Evolutionary conservation across 2,113 vertebrate genomes (phyloP).

Genomic region (Miniopterus natalensis): DNA sequence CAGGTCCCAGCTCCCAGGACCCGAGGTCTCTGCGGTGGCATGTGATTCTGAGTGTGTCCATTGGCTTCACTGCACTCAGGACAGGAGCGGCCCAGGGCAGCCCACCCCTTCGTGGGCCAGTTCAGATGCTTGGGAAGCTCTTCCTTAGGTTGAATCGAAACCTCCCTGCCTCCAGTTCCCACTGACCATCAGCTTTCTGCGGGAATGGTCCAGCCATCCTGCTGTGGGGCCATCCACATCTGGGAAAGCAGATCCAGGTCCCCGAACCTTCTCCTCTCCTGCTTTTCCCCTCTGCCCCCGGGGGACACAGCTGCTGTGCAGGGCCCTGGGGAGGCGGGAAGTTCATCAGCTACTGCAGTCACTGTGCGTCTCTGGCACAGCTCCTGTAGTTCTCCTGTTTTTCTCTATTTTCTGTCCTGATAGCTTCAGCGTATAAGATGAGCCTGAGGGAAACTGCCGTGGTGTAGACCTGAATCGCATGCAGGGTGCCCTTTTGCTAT

Average conservation of each 20-base stretch:
- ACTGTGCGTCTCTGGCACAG: neutral
- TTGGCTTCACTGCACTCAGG: neutral
- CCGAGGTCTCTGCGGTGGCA: neutral
- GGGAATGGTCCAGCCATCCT: neutral
- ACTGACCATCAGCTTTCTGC: neutral
- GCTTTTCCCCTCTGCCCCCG: neutral
- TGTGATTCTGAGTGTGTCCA: neutral
- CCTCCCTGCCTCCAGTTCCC: neutral
- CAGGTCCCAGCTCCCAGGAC: neutral
- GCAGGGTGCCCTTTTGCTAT: neutral
- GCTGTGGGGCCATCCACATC: neutral
- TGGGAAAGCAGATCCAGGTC: neutral
- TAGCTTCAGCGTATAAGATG: neutral
- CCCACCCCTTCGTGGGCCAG: neutral
- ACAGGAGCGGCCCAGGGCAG: neutral
- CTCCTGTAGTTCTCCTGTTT: neutral
- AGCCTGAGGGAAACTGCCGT: neutral
- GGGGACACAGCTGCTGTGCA: neutral
- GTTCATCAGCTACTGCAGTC: neutral
- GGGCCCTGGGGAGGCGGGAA: neutral
- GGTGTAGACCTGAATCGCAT: neutral
- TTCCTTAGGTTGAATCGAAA: neutral
- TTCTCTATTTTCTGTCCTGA: neutral
- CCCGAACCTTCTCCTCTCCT: neutral
- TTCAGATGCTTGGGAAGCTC: neutral